A percentile compares a stretch with the other conserved stretches of the same genome.
Conservation (phyloP, 2,888 invertebrate species). For the Tholera decimalis region DNA sequence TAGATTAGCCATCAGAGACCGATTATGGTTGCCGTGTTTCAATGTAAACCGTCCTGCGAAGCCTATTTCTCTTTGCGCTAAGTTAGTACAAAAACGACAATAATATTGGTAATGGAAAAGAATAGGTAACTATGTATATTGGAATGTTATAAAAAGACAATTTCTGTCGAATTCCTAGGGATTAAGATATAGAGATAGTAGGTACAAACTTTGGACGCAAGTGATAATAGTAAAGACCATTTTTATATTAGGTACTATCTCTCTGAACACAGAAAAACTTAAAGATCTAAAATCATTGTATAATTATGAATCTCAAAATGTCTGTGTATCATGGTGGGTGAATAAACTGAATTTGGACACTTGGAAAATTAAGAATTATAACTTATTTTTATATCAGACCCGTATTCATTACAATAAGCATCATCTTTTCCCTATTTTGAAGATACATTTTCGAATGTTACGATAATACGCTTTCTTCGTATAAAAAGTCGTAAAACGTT, state of each 20-base stretch:
- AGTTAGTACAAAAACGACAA: conserved; percentile 84
- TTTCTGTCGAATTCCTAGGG: conserved; percentile 26
- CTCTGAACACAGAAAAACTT: conserved; percentile 30
- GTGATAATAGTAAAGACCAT: conserved; percentile 12
- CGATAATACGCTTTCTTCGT: conserved; percentile 10
- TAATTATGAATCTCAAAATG: conserved; percentile 58
- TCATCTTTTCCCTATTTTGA: conserved; percentile 2
- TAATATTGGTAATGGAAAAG: conserved; percentile 74
- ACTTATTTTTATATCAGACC: background rate
- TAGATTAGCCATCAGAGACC: conserved; percentile 25
- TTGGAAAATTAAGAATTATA: too few relatives aligned
- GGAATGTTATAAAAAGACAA: conserved; percentile 38
- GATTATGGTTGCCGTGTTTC: conserved; percentile 36
- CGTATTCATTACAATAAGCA: conserved; percentile 3
- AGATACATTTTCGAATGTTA: conserved; percentile 8
- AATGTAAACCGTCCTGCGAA: conserved; percentile 74
- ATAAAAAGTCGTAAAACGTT: conserved; percentile 1
- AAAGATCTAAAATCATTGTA: conserved; percentile 26
- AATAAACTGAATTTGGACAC: background rate
- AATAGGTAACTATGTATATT: conserved; percentile 32
- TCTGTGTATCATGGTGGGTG: conserved; percentile 22
- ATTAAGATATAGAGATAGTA: conserved; percentile 13
- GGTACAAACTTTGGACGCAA: conserved; percentile 12
- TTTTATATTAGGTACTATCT: conserved; percentile 23
- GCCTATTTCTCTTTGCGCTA: conserved; percentile 68